phyloP scores from a whole-genome alignment of 2,797 vertebrate species.

The Myripristis murdjan region DNA sequence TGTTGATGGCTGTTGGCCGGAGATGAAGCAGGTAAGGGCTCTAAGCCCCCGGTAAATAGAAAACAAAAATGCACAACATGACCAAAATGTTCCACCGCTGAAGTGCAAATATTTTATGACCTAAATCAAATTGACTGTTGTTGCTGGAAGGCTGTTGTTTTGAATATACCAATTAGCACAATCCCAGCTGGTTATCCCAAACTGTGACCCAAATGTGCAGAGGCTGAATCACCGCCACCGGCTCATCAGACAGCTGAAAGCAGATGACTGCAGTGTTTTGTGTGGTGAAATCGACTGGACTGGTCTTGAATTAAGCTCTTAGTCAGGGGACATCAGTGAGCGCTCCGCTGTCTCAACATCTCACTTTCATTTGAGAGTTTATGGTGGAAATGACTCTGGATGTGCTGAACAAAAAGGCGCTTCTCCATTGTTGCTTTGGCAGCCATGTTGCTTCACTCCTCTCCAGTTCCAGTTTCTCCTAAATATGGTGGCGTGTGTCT shows the following conservation, averaged over 20 bases:
- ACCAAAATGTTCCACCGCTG: not conserved
- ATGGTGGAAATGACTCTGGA: not conserved
- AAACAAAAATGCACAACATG: not conserved
- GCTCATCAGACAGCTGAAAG: not conserved
- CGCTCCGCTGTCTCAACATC: not conserved
- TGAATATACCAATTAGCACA: not conserved
- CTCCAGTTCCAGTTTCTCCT: not conserved
- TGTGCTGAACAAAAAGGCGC: conserved; percentile 1
- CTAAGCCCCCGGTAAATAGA: not conserved
- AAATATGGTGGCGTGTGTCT: conserved; percentile 5
- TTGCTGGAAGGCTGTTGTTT: not conserved
- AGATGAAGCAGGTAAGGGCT: not conserved
- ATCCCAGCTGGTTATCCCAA: not conserved
- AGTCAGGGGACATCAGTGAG: conserved; percentile 30
- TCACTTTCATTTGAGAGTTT: not conserved
- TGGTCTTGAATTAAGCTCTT: conserved; percentile 1
- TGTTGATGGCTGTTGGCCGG: not conserved
- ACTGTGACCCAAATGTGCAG: conserved; percentile 8
- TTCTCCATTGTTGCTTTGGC: not conserved
- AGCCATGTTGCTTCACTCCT: not conserved
- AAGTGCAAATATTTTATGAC: not conserved
- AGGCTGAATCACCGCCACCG: not conserved
- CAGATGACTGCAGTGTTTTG: not conserved
- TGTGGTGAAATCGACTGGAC: not conserved
- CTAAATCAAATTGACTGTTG: not conserved